Evolutionary conservation across 2,113 vertebrate species (phyloP).

Genomic region (Notarius quadriscutis): DNA sequence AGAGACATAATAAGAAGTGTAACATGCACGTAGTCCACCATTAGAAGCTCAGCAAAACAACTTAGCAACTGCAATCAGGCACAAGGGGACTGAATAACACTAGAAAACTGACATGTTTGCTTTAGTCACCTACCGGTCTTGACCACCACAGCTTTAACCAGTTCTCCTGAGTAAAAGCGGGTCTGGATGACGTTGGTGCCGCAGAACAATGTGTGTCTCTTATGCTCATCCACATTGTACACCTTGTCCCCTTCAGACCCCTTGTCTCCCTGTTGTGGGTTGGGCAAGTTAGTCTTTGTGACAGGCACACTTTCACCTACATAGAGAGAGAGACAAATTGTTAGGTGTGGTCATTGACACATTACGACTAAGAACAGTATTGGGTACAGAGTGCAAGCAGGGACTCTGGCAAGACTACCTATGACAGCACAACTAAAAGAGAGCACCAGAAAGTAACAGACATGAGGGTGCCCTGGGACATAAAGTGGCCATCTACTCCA

Average conservation of each 20-base stretch:
- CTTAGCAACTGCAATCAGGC: not conserved
- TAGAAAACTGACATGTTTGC: not conserved
- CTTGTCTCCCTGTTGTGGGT: conserved; percentile 75
- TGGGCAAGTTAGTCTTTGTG: conserved; percentile 95
- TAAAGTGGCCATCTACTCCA: no score
- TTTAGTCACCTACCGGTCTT: conserved; percentile 81
- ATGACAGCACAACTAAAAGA: no score
- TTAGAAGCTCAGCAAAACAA: no score
- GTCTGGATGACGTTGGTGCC: conserved; percentile 95
- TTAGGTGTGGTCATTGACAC: no score
- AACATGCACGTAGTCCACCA: no score
- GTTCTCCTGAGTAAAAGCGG: conserved; percentile 93
- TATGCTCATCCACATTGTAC: conserved; percentile 85
- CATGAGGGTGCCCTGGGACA: no score
- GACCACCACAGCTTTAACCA: conserved; percentile 93
- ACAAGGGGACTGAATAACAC: not conserved
- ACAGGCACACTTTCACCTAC: conserved; percentile 97
- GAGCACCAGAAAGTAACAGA: no score
- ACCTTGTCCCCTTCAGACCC: conserved; percentile 67
- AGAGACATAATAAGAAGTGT: not conserved
- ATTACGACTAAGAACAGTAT: no score
- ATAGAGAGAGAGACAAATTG: not conserved
- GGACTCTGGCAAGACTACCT: no score
- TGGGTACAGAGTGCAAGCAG: no score
- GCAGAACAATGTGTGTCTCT: conserved; percentile 94